Evolutionary conservation across 2,797 vertebrate genomes (phyloP), one percentile per base, ranked within the genome.

Genomic region (Fringilla coelebs): DNA sequence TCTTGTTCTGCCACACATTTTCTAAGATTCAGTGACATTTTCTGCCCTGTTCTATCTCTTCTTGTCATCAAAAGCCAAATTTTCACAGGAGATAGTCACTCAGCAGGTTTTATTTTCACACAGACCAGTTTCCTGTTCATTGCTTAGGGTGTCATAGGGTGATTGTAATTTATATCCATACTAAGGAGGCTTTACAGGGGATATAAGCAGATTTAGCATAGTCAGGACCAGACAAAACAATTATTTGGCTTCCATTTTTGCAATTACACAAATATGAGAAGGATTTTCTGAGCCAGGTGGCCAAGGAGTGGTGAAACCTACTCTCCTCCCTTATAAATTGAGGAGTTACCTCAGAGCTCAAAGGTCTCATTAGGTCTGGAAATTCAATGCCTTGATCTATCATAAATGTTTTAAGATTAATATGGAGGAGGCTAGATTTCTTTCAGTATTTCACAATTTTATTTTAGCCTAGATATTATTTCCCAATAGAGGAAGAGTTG

Each of bases 391-490:
- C 88, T 88, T 80, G 78, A 89, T 96, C 81, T 93, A 87, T 95
- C 73, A 73, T 96, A 95, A 96, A 90, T 84, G 43, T 57, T 96
- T 97, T 78, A 96, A 63, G 71, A 92, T 91, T 94, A 94, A 95
- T 95, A 75, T 46, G 40, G 83, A 85, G 60, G 49, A 74, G 16
- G 57, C 21, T 76, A 72, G 43, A n/a, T 95, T 95, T 91, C 49
- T 89, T 96, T 88, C 71, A 92, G 88, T 90, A 89, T 66, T 68
- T 71, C 79, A 77, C 54, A 90, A 74, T 90, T 91, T 93, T 81
- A 94, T 97, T 96, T 95, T 96, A 94, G 83, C 55, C 32, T 92
- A 78, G 72, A 60, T 96, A 83, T 95, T 96, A 96, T 95, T 97
- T 97, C 97, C 96, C 96, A 83, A 3, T 57, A 73, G 95, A 96